A percentile compares a stretch with the other conserved stretches of the same genome.
These are phyloP conservation scores for Sarcophaga carnaria DNA, from an alignment of 2,888 invertebrate genomes.

Conservation along the genomic window DNA sequence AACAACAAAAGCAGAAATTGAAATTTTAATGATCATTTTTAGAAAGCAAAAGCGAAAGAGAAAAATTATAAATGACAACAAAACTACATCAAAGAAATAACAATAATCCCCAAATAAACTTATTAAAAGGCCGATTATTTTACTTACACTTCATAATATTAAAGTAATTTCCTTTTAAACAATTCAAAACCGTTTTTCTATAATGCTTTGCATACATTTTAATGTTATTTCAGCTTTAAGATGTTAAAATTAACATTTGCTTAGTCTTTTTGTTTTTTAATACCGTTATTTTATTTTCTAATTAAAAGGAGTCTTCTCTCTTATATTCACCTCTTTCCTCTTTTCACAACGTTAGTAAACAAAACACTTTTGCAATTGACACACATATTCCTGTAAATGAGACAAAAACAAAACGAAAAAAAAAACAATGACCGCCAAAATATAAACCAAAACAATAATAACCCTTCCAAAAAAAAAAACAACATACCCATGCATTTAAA, in stretches of 20 bases:
- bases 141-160: too few relatives aligned
- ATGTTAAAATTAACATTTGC: background rate
- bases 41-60: background rate
- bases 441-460: slow-evolving; percentile 60
- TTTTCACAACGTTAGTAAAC: background rate
- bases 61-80: background rate
- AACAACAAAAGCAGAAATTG: background rate
- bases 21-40: background rate
- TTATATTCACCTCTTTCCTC: too few relatives aligned
- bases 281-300: background rate
- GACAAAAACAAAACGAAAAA: background rate
- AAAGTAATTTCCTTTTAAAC: too few relatives aligned
- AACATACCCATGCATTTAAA: background rate
- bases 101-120: slow-evolving; percentile 40
- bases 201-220: too few relatives aligned
- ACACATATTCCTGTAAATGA: slow-evolving; percentile 57
- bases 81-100: background rate
- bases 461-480: background rate
- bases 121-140: background rate
- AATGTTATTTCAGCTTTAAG: too few relatives aligned
- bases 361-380: slow-evolving; percentile 70
- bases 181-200: too few relatives aligned
- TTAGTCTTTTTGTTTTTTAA: background rate
- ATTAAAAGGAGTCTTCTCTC: slow-evolving; percentile 16
- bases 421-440: slow-evolving; percentile 71